A percentile compares a stretch with the other conserved stretches of the same genome.
Conservation (phyloP, 2,888 invertebrate genomes). For the Bembecia ichneumoniformis region DNA sequence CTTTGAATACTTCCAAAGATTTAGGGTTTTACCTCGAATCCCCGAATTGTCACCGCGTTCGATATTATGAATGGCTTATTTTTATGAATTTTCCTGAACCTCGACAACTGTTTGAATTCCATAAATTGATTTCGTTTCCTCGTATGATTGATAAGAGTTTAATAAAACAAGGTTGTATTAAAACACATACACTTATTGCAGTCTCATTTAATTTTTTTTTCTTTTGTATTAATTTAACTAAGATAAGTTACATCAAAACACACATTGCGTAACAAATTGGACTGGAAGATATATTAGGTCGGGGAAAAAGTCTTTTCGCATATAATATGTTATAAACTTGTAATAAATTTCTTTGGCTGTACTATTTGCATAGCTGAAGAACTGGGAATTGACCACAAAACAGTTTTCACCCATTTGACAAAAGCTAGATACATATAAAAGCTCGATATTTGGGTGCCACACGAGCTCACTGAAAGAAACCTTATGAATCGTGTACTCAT, state of each 20-base stretch:
- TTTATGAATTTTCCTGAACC: neutral
- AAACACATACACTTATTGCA: conserved; percentile 34
- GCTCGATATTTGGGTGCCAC: too few relatives aligned
- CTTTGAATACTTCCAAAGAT: neutral
- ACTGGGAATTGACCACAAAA: too few relatives aligned
- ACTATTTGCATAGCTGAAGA: too few relatives aligned
- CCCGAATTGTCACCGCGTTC: neutral
- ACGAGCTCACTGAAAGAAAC: too few relatives aligned
- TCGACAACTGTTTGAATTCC: neutral
- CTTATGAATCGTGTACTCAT: too few relatives aligned
- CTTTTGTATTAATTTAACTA: conserved; percentile 55
- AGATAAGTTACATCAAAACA: conserved; percentile 64
- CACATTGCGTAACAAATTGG: conserved; percentile 63
- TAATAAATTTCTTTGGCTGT: too few relatives aligned
- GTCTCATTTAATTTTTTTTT: conserved; percentile 63
- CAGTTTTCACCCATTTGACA: too few relatives aligned
- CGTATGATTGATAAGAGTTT: neutral
- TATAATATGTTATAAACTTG: too few relatives aligned
- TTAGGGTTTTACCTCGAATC: neutral
- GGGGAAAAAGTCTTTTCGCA: too few relatives aligned
- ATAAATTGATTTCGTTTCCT: neutral
- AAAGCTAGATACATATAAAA: too few relatives aligned
- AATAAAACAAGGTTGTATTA: too few relatives aligned
- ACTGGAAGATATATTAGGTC: conserved; percentile 66
- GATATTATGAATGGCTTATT: neutral